A percentile compares a stretch with the other conserved stretches of the same genome.
Evolutionary conservation across 1,140 invertebrate genomes (phyloP).

Genomic region (Dendrolimus kikuchii): DNA sequence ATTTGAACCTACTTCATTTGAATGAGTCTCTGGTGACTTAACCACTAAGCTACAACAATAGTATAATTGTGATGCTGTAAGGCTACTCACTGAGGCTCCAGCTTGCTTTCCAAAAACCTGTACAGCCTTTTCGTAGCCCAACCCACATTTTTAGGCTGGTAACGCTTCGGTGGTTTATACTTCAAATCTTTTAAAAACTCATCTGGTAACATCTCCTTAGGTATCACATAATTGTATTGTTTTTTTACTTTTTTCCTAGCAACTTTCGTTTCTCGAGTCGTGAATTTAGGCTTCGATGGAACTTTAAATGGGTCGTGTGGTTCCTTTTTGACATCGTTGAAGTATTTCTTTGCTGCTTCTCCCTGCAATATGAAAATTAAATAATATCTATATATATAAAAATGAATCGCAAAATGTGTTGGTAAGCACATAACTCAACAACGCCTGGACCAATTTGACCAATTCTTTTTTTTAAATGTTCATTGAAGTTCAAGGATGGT

Average conservation of each 20-base stretch:
- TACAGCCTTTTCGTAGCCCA: slow-evolving; percentile 57
- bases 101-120: slow-evolving; percentile 52
- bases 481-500: no score
- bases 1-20: no score
- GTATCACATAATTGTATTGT: slow-evolving; percentile 14
- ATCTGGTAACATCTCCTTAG: slow-evolving; percentile 25
- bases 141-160: slow-evolving; percentile 38
- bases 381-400: no score
- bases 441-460: no score
- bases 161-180: slow-evolving; percentile 55
- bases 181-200: slow-evolving; percentile 49
- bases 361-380: slow-evolving; percentile 29
- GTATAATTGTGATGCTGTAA: neutral
- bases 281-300: slow-evolving; percentile 20
- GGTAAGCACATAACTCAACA: no score
- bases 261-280: slow-evolving; percentile 3
- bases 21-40: no score
- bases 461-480: no score
- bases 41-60: no score
- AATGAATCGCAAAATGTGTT: no score
- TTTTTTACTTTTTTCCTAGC: slow-evolving; percentile 26
- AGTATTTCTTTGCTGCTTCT: slow-evolving; percentile 31
- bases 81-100: slow-evolving; percentile 49
- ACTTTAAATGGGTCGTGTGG: slow-evolving; percentile 33
- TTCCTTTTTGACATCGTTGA: slow-evolving; percentile 16